Conservation (phyloP, 2,113 vertebrate species). For the Rousettus leschenaultii region DNA sequence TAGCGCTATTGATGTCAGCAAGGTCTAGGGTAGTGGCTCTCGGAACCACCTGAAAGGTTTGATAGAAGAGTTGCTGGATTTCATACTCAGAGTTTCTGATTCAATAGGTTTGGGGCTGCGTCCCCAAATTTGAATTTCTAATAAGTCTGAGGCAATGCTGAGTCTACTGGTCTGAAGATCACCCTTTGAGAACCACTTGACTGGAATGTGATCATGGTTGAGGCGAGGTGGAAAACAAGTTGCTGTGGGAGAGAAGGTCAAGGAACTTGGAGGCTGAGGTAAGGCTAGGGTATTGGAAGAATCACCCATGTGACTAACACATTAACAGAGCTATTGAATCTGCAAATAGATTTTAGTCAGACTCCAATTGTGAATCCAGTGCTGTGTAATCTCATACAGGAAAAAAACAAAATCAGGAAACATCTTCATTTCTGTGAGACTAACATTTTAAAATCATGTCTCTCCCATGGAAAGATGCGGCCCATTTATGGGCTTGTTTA, state of each 20-base stretch:
- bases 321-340: not conserved
- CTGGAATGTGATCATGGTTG: not conserved
- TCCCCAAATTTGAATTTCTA: not conserved
- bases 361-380: not conserved
- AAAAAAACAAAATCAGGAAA: not conserved
- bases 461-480: not conserved
- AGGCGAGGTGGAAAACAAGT: not conserved
- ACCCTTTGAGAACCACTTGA: not conserved
- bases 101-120: not conserved
- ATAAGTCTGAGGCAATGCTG: not conserved
- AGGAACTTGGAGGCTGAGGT: not conserved
- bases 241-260: not conserved
- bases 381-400: not conserved
- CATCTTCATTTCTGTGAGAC: not conserved
- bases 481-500: not conserved
- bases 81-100: not conserved
- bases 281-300: not conserved
- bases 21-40: not conserved
- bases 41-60: not conserved
- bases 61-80: not conserved
- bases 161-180: not conserved
- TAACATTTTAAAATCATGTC: constrained; percentile 2
- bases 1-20: not conserved
- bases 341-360: not conserved
- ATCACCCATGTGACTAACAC: not conserved